These are phyloP conservation scores for Archilochus colubris DNA, from an alignment of 2,113 vertebrate genomes.

Conservation along the genomic window DNA sequence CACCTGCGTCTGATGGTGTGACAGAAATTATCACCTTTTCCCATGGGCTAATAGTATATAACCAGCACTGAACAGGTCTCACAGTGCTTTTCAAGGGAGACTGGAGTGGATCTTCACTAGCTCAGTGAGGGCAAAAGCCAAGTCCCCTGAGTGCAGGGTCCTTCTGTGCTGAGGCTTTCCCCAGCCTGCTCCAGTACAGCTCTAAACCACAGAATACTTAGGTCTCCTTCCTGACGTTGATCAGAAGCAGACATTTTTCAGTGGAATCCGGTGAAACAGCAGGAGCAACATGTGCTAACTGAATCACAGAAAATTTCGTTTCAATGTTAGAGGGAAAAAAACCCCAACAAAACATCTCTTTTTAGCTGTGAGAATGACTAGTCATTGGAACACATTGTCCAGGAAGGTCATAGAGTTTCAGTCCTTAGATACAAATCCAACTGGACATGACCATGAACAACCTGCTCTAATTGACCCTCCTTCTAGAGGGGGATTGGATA, in stretches of 20 bases:
- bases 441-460: background rate
- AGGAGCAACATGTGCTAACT: background rate
- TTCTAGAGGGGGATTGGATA: background rate
- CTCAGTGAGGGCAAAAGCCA: background rate
- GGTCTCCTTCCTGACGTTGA: background rate
- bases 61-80: background rate
- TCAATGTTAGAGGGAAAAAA: background rate
- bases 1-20: background rate
- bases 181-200: background rate
- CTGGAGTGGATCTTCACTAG: background rate
- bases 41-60: background rate
- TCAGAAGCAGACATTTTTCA: background rate
- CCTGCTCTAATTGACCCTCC: background rate
- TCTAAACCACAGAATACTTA: background rate
- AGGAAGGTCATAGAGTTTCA: background rate
- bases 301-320: background rate
- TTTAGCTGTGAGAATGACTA: background rate
- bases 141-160: no score
- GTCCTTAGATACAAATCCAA: background rate
- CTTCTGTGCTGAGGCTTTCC: background rate
- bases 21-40: background rate
- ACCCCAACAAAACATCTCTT: accelerated
- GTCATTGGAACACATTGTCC: background rate
- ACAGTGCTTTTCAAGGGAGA: background rate
- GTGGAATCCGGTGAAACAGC: background rate